Evolutionary conservation across 2,113 vertebrate species (phyloP), one percentile per base, ranked within the genome.

Genomic region (Pheucticus melanocephalus): DNA sequence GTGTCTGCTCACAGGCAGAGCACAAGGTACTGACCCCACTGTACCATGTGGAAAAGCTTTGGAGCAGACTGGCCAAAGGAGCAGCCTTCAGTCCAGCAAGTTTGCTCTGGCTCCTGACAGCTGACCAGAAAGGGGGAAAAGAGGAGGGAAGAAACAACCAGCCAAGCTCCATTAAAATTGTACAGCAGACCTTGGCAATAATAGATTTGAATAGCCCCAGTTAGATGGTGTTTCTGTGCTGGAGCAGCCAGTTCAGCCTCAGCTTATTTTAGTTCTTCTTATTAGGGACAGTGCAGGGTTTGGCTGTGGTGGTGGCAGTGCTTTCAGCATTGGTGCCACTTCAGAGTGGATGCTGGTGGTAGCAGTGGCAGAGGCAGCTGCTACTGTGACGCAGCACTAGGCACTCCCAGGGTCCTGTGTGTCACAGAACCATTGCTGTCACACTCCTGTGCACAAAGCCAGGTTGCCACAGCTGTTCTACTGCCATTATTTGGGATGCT

Each of bases 241-340:
- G 0, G 12, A 28, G 37, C 21, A 50, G 47, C 8, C 5, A 5
- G 42, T 66, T 73, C 27, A 35, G 7, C 17, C 7, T 9, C 35
- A 53, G 10, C 2, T 77, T 30, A 16, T 61, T 90, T 69, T 50
- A 57, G 51, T 61, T 76, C 57, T 79, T 51, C 33, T 56, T 56
- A 2, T 25, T 23, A 61, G 30, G 72, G 31, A 20, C 16, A 53
- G 28, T n/a, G 19, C 19, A 4, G 15, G 33, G 5, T 35, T 61
- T 77, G 71, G 39, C 39, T 57, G 19, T 31, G 21, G 20, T 6
- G 4, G 28, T 7, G 10, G 7, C 2, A 3, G 28, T 50, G 30
- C 16, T 73, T 82, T 47, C 21, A 54, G 44, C 24, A 40, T 27
- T 10, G 5, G 5, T 25, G 20, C 0, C 0, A 23, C 37, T 44